Evolutionary conservation across 2,797 vertebrate species (phyloP).

Genomic region (Botia kubotai): DNA sequence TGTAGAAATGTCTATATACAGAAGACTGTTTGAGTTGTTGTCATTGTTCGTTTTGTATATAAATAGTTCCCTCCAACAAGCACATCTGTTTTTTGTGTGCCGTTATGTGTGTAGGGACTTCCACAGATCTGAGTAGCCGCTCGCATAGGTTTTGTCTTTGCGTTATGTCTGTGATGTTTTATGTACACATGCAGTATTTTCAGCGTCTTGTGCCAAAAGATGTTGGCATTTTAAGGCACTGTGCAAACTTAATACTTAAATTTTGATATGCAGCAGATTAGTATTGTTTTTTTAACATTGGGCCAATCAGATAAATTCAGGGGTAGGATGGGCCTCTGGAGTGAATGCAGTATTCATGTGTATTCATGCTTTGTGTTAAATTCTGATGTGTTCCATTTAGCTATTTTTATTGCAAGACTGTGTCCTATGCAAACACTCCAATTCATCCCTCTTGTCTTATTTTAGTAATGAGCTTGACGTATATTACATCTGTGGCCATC

Average conservation of each 20-base stretch:
- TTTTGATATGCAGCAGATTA: neutral
- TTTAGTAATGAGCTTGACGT: neutral
- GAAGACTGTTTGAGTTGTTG: slow-evolving; percentile 61
- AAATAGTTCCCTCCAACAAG: slow-evolving; percentile 65
- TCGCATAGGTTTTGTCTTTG: neutral
- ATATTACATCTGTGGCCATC: neutral
- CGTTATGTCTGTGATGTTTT: too few relatives aligned
- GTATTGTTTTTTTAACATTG: neutral
- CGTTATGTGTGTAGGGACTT: slow-evolving; percentile 19
- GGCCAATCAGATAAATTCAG: neutral
- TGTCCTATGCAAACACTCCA: neutral
- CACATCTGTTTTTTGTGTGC: slow-evolving; percentile 60
- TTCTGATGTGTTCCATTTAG: neutral
- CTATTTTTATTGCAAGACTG: neutral
- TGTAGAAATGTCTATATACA: slow-evolving; percentile 75
- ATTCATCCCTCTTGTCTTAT: neutral
- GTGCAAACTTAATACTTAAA: neutral
- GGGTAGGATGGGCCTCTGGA: neutral
- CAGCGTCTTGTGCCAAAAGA: too few relatives aligned
- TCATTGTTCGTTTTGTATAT: slow-evolving; percentile 74
- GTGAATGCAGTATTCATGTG: too few relatives aligned
- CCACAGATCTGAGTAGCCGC: neutral
- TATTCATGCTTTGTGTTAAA: neutral
- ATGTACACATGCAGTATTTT: neutral
- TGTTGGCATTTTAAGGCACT: neutral